phyloP scores from a whole-genome alignment of 2,797 vertebrate species.

The Acanthurus lineatus region DNA sequence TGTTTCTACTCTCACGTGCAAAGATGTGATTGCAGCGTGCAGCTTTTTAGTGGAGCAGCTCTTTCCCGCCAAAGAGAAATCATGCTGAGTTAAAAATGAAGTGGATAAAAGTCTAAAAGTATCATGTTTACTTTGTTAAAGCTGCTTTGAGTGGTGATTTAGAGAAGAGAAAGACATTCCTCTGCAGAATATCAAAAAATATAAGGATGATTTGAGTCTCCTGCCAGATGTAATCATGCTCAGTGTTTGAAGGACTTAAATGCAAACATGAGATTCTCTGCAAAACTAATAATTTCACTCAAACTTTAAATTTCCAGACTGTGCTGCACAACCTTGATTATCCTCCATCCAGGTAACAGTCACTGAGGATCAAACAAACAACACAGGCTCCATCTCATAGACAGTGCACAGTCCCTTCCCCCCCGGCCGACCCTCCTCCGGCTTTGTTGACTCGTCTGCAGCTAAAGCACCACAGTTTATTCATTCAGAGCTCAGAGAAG shows the following conservation, averaged over 20 bases:
- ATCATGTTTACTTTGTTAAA: not conserved
- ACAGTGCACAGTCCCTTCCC: conserved; percentile 38
- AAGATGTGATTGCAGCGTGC: no score
- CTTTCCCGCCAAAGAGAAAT: not conserved
- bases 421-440: conserved; percentile 30
- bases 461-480: conserved; percentile 50
- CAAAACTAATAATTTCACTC: not conserved
- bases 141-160: not conserved
- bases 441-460: conserved; percentile 58
- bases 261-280: not conserved
- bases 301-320: not conserved
- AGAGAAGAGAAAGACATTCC: not conserved
- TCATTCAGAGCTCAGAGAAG: conserved; percentile 39
- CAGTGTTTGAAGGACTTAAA: not conserved
- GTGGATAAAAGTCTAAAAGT: not conserved
- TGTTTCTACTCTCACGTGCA: no score
- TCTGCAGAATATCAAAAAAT: not conserved
- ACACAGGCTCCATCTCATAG: conserved; percentile 38
- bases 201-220: not conserved
- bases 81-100: not conserved
- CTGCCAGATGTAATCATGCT: not conserved
- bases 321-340: not conserved
- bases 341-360: conserved; percentile 37
- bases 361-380: conserved; percentile 14
- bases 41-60: not conserved